Conservation (phyloP, 2,113 vertebrate species). For the Rhadina sibilatrix region DNA sequence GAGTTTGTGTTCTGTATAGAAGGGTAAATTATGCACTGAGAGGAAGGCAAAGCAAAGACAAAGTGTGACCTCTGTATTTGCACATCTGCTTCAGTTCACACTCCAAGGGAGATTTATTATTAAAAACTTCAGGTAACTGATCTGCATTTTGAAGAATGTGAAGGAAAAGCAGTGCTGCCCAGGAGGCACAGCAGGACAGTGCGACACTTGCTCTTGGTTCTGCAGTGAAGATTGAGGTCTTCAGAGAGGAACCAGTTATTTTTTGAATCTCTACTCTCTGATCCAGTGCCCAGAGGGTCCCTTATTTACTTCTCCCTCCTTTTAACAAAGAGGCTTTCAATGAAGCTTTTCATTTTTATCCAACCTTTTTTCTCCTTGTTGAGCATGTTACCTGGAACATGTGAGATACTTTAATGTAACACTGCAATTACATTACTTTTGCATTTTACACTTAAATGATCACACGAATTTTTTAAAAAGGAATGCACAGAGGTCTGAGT, state of each 20-base stretch:
- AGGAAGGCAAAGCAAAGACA: slow-evolving; percentile 9
- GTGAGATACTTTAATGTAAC: background rate
- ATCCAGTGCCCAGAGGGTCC: background rate
- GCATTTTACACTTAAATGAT: background rate
- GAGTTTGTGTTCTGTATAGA: background rate
- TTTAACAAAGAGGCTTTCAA: background rate
- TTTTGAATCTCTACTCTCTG: background rate
- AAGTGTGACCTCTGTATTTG: slow-evolving; percentile 3
- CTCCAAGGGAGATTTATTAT: slow-evolving; percentile 51
- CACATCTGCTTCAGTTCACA: slow-evolving; percentile 40
- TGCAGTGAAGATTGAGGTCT: background rate
- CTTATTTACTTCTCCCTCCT: background rate
- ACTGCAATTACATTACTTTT: background rate
- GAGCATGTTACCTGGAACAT: background rate
- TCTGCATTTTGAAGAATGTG: background rate
- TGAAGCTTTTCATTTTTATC: background rate
- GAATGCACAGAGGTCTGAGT: background rate
- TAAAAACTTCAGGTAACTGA: slow-evolving; percentile 40
- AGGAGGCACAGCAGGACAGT: background rate
- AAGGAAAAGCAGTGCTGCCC: background rate
- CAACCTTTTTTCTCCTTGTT: background rate
- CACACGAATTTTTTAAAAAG: background rate
- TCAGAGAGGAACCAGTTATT: background rate
- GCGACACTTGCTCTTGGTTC: background rate
- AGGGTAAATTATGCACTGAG: background rate